Evolutionary conservation across 2,113 vertebrate species (phyloP).

Genomic region (Chamaea fasciata): DNA sequence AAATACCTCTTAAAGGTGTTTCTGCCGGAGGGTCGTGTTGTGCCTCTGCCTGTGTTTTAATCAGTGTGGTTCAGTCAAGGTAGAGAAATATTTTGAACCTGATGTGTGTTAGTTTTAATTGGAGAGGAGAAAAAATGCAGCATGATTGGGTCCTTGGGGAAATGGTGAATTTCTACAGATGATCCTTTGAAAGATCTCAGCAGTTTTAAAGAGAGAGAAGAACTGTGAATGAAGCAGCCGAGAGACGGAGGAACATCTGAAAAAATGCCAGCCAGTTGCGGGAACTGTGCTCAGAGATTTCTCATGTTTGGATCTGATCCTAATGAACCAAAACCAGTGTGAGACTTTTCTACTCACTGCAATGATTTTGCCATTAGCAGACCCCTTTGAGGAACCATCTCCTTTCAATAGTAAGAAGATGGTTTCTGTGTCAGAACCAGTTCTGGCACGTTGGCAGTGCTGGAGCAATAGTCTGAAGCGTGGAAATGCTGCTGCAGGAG

Average conservation of each 20-base stretch:
- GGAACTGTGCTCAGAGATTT: neutral
- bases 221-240: neutral
- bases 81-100: neutral
- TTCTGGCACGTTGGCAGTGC: neutral
- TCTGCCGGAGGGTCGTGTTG: neutral
- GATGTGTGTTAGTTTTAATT: neutral
- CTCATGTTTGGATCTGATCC: neutral
- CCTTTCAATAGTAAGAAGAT: neutral
- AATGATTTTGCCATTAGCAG: neutral
- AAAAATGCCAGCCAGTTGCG: neutral
- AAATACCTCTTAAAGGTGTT: neutral
- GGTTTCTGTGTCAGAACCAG: accelerated
- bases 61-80: neutral
- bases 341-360: neutral
- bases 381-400: neutral
- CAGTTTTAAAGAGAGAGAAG: neutral
- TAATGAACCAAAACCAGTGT: neutral
- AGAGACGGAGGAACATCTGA: neutral
- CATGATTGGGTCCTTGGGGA: neutral
- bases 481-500: neutral
- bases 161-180: neutral
- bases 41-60: neutral
- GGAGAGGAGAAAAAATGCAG: neutral
- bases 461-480: neutral
- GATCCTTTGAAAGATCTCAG: neutral